Conservation (phyloP, 1,140 invertebrate genomes). For the Aculops lycopersici region DNA sequence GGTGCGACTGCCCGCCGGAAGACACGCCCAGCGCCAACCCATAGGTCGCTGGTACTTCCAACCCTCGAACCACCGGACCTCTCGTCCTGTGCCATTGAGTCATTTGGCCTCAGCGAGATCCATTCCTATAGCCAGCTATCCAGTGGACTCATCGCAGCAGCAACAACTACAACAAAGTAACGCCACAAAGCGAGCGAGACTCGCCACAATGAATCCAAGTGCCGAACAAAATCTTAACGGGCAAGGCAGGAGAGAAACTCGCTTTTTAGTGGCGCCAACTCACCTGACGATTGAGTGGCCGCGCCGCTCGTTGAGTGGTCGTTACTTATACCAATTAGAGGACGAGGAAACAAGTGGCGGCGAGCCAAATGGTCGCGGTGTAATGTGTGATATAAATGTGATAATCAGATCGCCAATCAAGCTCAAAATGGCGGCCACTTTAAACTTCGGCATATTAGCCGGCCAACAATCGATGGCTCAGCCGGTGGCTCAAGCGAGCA, state of each 20-base stretch:
- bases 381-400: no score
- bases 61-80: not conserved
- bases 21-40: not conserved
- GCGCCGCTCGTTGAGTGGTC: not conserved
- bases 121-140: not conserved
- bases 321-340: not conserved
- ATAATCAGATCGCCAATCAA: not conserved
- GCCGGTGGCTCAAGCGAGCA: not conserved
- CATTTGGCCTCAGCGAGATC: not conserved
- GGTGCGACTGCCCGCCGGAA: not conserved
- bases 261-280: not conserved
- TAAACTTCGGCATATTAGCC: not conserved
- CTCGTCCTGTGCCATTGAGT: not conserved
- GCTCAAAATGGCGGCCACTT: not conserved
- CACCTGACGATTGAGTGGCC: not conserved
- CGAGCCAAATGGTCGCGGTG: not conserved
- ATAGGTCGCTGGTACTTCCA: not conserved
- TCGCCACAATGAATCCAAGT: not conserved
- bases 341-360: not conserved
- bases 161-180: not conserved
- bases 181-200: not conserved
- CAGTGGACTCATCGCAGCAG: not conserved
- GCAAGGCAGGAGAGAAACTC: not conserved
- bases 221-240: not conserved
- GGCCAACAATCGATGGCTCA: not conserved